phyloP scores from a whole-genome alignment of 1,140 invertebrate species.

The Meloidogyne hapla region DNA sequence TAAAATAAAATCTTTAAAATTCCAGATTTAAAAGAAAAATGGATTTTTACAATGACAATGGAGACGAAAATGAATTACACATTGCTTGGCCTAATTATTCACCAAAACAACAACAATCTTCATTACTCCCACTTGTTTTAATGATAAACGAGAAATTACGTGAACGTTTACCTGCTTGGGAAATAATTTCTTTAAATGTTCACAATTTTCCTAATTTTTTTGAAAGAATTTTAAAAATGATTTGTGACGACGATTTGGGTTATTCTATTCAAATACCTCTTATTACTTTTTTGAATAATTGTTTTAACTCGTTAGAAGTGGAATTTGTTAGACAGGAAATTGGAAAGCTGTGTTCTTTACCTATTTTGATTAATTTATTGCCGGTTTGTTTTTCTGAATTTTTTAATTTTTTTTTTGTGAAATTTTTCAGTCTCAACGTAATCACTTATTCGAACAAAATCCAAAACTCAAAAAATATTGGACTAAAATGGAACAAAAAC shows the following conservation, averaged over 20 bases:
- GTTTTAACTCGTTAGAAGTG: conserved; percentile 89
- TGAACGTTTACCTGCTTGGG: conserved; percentile 93
- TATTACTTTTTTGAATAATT: conserved; percentile 88
- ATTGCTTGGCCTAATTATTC: conserved; percentile 16
- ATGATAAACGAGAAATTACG: conserved; percentile 98
- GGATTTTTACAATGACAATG: neutral
- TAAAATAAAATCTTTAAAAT: too few relatives aligned
- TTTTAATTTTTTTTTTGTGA: too few relatives aligned
- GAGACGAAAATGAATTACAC: conserved; percentile 18
- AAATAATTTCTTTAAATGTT: conserved; percentile 77
- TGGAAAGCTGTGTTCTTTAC: conserved; percentile 83
- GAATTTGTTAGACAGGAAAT: conserved; percentile 86
- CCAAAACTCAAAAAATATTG: conserved; percentile 90
- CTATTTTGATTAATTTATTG: conserved; percentile 88
- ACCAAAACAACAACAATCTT: conserved; percentile 69
- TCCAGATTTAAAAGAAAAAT: neutral
- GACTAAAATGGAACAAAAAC: conserved; percentile 82
- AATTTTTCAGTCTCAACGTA: conserved; percentile 72
- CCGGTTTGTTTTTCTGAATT: conserved; percentile 68
- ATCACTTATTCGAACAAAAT: conserved; percentile 79
- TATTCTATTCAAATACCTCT: conserved; percentile 82
- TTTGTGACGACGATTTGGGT: conserved; percentile 66
- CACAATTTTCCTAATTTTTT: conserved; percentile 85
- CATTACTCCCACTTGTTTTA: conserved; percentile 86
- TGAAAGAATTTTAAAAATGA: conserved; percentile 77